Evolutionary conservation across 2,888 invertebrate species (phyloP), one percentile per base, ranked within the genome.

Genomic region (Listrodromus nycthemerus): DNA sequence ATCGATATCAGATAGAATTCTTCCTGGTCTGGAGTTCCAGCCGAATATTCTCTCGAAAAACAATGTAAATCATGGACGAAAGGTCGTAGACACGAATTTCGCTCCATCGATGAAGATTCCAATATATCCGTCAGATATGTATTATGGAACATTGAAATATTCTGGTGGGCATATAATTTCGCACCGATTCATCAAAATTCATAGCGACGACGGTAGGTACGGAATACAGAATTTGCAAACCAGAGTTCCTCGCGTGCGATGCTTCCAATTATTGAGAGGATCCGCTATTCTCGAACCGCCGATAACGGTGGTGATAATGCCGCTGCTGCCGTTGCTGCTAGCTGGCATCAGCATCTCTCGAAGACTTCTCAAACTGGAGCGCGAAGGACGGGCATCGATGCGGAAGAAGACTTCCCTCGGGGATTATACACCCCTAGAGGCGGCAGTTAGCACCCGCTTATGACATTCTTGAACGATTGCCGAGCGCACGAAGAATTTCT

Each of bases 381-480:
- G 30, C 71, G 41, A 82, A 82, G 67, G 37, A 41, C 55, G 65
- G 58, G 78, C 67, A 79, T 74, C 75, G 65, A 84, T 75, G 79
- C 50, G 50, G 75, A 81, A 78, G 78, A 84, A 82, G 67, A 50
- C 73, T 48, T 41, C 50, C 21, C 24, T 48, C 27, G 65, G 48
- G 61, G 58, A 65, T 67, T 63, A 67, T 65, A 73, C 16, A 52
- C 41, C 24, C 16, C 70, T 63, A 67, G 74, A 71, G 85, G 78
- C 78, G 78, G 85, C 81, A 85, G 80, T 82, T 86, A 86, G 85
- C 82, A 87, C 82, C 82, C 85, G 87, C 84, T 88, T 88, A 88
- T 88, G 88, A 88, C 89, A 89, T 89, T 88, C 88, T 87, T 87
- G 82, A 87, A 87, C 86, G 88, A 87, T 86, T 88, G 86, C 87